phyloP scores from a whole-genome alignment of 2,113 vertebrate genomes.

The Uria aalge region DNA sequence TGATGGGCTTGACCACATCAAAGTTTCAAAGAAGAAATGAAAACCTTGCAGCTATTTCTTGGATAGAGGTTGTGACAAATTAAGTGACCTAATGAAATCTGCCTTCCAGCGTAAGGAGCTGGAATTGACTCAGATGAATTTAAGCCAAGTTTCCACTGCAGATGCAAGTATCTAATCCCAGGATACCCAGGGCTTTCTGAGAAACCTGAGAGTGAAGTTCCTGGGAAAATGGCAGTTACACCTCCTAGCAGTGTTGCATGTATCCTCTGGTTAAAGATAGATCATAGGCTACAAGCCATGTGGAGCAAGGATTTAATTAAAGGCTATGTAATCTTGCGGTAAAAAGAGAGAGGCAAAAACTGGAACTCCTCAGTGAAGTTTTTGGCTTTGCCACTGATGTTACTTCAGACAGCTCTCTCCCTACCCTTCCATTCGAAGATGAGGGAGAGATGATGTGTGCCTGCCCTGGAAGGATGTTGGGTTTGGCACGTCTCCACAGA shows the following conservation, averaged over 20 bases:
- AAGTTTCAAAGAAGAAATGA: background rate
- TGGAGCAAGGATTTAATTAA: background rate
- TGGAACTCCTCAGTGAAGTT: background rate
- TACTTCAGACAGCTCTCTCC: background rate
- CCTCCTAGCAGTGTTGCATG: background rate
- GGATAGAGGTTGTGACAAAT: background rate
- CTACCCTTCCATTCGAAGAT: background rate
- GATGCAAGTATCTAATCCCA: background rate
- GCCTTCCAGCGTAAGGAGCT: background rate
- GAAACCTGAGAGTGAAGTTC: background rate
- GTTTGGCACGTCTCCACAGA: background rate
- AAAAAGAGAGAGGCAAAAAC: background rate
- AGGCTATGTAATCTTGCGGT: background rate
- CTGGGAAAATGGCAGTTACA: background rate
- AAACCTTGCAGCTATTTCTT: background rate
- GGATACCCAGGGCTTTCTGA: background rate
- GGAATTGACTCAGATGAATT: background rate
- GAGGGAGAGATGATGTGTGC: background rate
- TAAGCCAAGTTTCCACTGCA: conserved; percentile 13
- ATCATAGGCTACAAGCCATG: background rate
- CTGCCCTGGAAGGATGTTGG: background rate
- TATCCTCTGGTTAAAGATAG: background rate
- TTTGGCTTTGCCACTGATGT: background rate
- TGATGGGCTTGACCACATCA: background rate
- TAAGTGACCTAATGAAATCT: background rate